Conservation (phyloP, 1,140 invertebrate species). For the Pseudomyrmex cubaensis region DNA sequence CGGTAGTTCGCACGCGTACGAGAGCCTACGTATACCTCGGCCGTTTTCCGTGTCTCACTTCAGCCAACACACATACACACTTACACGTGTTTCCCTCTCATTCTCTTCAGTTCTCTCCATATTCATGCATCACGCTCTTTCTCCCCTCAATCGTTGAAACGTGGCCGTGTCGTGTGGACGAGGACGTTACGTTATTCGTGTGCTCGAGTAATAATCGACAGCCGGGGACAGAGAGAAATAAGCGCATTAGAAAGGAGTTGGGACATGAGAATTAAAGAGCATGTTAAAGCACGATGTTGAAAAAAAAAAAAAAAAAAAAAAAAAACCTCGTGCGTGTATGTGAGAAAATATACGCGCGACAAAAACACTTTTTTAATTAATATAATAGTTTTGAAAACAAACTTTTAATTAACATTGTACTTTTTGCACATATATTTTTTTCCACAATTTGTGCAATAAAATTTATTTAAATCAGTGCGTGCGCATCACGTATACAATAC, state of each 20-base stretch:
- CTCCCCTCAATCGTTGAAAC: conserved; percentile 40
- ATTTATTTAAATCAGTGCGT: too few species aligned
- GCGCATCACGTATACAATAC: too few species aligned
- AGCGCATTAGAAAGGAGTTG: conserved; percentile 5
- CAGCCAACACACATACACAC: conserved; percentile 1
- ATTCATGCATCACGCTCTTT: conserved; percentile 49
- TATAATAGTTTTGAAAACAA: too few species aligned
- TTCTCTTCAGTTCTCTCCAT: conserved; percentile 12
- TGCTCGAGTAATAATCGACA: conserved; percentile 37
- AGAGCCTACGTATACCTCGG: conserved; percentile 39
- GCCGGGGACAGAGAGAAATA: neutral
- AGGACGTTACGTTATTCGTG: conserved; percentile 38
- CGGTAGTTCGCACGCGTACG: conserved; percentile 65
- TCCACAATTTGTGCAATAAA: too few species aligned
- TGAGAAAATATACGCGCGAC: too few species aligned
- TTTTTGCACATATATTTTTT: too few species aligned
- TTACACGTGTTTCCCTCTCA: too few species aligned
- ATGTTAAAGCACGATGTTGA: conserved; percentile 13
- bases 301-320: conserved; percentile 5
- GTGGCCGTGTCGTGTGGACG: conserved; percentile 35
- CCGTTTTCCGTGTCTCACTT: conserved; percentile 22
- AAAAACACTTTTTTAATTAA: too few species aligned
- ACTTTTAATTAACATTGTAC: too few species aligned
- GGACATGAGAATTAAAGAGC: conserved; percentile 41
- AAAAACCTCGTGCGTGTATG: neutral